These are phyloP conservation scores for Gallirallus australis DNA, from an alignment of 2,797 vertebrate species.

Conservation along the genomic window DNA sequence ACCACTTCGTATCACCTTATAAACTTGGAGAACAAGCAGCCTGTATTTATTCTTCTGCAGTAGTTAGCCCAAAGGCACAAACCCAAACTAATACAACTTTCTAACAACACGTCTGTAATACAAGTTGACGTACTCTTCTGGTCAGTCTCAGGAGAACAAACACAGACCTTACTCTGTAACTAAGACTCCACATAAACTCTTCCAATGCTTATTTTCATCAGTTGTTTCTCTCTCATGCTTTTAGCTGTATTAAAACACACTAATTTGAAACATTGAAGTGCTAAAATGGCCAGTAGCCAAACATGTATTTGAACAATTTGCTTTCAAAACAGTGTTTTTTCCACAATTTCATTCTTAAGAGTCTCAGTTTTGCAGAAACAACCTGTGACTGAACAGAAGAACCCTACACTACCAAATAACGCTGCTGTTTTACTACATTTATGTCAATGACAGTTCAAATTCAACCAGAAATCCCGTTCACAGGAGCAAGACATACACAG, in stretches of 20 bases:
- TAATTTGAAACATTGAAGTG: not conserved
- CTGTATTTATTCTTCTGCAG: not conserved
- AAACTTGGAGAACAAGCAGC: not conserved
- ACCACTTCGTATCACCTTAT: accelerated
- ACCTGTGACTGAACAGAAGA: not conserved
- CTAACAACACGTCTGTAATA: accelerated
- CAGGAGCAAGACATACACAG: accelerated
- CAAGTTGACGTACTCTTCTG: not conserved
- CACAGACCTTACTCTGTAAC: not conserved
- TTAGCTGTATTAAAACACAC: not conserved
- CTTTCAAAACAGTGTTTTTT: not conserved
- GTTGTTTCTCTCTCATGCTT: not conserved
- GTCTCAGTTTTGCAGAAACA: not conserved
- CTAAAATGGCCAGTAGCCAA: not conserved
- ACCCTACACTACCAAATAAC: not conserved
- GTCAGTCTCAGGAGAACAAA: not conserved
- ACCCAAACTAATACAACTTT: accelerated
- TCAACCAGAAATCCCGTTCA: not conserved
- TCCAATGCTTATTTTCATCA: not conserved
- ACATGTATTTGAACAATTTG: not conserved
- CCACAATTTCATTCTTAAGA: not conserved
- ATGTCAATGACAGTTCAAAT: not conserved
- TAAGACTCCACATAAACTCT: accelerated
- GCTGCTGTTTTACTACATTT: not conserved
- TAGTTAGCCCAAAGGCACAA: not conserved